A percentile compares a stretch with the other conserved stretches of the same genome.
These are phyloP conservation scores for Heliconius himera DNA, from an alignment of 1,140 invertebrate genomes.

Conservation along the genomic window DNA sequence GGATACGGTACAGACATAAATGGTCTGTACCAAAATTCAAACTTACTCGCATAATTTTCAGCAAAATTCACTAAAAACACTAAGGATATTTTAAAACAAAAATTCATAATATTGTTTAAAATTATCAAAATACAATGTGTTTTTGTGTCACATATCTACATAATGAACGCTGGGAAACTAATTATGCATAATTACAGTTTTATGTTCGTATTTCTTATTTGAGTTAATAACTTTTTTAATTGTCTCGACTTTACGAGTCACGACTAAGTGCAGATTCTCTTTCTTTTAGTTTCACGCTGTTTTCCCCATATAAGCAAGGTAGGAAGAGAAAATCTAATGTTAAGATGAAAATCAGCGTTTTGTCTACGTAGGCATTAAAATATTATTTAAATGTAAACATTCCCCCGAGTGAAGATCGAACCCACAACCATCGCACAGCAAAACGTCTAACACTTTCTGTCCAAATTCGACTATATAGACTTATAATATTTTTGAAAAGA, in stretches of 20 bases:
- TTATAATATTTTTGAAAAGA: too few species aligned
- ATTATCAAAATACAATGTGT: neutral
- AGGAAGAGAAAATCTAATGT: neutral
- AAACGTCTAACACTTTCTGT: too few species aligned
- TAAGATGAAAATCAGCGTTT: neutral
- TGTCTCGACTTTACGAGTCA: slow-evolving; percentile 20
- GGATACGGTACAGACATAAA: too few species aligned
- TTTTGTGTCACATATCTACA: slow-evolving; percentile 22
- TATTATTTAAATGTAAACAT: too few species aligned
- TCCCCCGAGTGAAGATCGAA: too few species aligned
- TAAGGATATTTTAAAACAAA: neutral
- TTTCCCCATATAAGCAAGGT: neutral
- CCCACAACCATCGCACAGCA: too few species aligned
- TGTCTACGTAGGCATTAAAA: too few species aligned
- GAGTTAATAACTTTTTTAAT: slow-evolving; percentile 25
- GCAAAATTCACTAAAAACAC: neutral
- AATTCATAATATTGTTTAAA: slow-evolving; percentile 16
- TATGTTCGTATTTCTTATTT: neutral
- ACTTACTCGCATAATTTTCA: neutral
- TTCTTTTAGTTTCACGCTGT: neutral
- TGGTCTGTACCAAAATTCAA: neutral
- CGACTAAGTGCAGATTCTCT: neutral
- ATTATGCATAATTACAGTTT: slow-evolving; percentile 22
- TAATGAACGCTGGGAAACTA: slow-evolving; percentile 13
- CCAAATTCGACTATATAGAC: too few species aligned